Percentiles rank a stretch among this genome's conserved stretches.
Evolutionary conservation across 1,140 invertebrate species (phyloP).

Genomic region (Antheraea mylitta): DNA sequence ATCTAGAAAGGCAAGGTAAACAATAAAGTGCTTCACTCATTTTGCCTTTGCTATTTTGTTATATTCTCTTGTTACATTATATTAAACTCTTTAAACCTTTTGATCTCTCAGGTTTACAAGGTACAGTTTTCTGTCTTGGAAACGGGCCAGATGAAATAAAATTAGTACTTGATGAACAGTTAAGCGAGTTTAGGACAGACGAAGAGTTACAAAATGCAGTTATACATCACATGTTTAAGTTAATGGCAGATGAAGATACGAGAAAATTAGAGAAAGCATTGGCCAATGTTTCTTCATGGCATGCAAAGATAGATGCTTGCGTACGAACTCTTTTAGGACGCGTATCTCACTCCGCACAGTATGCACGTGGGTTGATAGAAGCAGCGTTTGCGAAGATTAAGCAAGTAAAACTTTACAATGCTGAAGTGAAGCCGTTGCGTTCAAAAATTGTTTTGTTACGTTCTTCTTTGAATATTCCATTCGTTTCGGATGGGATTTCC

Average conservation of each 20-base stretch:
- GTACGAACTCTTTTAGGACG: conserved; percentile 19
- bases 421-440: conserved; percentile 21
- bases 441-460: conserved; percentile 39
- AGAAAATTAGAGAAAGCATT: conserved; percentile 16
- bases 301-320: conserved; percentile 30
- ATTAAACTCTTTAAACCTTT: no score
- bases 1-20: conserved; percentile 35
- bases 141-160: conserved; percentile 32
- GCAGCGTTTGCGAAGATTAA: conserved; percentile 22
- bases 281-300: conserved; percentile 21
- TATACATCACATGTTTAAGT: no score
- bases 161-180: conserved; percentile 21
- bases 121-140: conserved; percentile 38
- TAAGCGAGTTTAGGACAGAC: conserved; percentile 9
- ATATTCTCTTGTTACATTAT: conserved; percentile 9
- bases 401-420: no score
- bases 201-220: no score
- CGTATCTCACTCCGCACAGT: conserved; percentile 33
- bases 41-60: not conserved
- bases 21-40: not conserved
- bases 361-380: conserved; percentile 27
- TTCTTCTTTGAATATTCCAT: no score
- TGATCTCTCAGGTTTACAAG: no score
- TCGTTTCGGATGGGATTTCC: not conserved
- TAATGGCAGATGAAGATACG: conserved; percentile 22